Evolutionary conservation across 2,888 invertebrate species (phyloP).

Genomic region (Hemistola chrysoprasaria): DNA sequence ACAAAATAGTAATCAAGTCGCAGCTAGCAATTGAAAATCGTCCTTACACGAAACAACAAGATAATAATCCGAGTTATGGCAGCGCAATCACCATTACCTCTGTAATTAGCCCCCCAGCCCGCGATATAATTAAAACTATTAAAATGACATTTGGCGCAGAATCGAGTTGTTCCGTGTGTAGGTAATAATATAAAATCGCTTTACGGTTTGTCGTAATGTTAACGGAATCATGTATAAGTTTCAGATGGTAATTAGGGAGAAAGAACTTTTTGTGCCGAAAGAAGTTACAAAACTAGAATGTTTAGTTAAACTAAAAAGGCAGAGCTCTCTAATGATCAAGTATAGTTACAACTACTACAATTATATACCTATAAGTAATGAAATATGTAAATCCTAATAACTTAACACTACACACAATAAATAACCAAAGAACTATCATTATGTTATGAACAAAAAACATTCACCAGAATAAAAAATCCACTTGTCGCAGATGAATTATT

Average conservation of each 20-base stretch:
- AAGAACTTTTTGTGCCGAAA: too few species aligned
- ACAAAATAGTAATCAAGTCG: too few species aligned
- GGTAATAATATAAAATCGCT: slow-evolving; percentile 50
- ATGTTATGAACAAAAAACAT: slow-evolving; percentile 10
- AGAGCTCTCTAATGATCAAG: too few species aligned
- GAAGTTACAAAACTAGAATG: too few species aligned
- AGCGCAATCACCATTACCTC: slow-evolving; percentile 41
- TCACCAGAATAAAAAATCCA: slow-evolving; percentile 6
- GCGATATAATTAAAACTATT: slow-evolving; percentile 72
- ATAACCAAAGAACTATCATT: not conserved
- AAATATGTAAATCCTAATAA: not conserved
- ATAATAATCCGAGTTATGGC: slow-evolving; percentile 33
- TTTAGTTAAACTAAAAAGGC: too few species aligned
- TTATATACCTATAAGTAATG: too few species aligned
- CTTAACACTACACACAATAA: slow-evolving; percentile 3
- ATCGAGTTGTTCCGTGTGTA: slow-evolving; percentile 43
- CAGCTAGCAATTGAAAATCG: slow-evolving; percentile 30
- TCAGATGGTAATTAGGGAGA: slow-evolving; percentile 34
- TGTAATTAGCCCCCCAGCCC: slow-evolving; percentile 49
- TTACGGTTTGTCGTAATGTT: slow-evolving; percentile 51
- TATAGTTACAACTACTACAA: too few species aligned
- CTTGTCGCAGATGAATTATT: slow-evolving; percentile 18
- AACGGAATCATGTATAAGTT: slow-evolving; percentile 47
- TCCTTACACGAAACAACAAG: slow-evolving; percentile 30
- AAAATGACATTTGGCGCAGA: slow-evolving; percentile 71